These are phyloP conservation scores for Crotophaga sulcirostris DNA, from an alignment of 2,113 vertebrate genomes.

Conservation along the genomic window DNA sequence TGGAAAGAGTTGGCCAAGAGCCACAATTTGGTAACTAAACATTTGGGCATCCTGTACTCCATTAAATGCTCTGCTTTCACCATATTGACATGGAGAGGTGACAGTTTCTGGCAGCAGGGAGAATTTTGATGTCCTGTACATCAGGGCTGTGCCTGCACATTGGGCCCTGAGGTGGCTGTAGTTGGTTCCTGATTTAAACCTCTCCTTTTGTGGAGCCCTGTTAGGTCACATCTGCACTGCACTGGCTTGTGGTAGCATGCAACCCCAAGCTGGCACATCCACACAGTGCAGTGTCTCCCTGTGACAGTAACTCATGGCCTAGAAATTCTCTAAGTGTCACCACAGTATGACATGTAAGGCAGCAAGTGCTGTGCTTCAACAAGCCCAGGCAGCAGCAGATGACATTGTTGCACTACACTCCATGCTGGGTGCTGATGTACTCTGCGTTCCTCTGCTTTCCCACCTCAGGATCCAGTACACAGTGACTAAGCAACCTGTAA, in stretches of 20 bases:
- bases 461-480: neutral
- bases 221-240: neutral
- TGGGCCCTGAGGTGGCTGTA: neutral
- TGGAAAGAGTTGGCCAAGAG: neutral
- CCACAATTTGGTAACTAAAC: neutral
- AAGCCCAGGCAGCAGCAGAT: neutral
- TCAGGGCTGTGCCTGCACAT: neutral
- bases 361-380: neutral
- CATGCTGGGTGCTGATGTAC: fast-evolving
- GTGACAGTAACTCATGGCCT: neutral
- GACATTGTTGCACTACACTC: neutral
- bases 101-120: neutral
- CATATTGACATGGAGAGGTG: fast-evolving
- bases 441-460: neutral
- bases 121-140: neutral
- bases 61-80: neutral
- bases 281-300: neutral
- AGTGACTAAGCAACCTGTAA: neutral
- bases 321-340: neutral
- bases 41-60: neutral
- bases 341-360: neutral
- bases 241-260: neutral
- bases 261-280: neutral
- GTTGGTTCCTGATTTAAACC: neutral
- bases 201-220: neutral